These are phyloP conservation scores for Dynastes grantii DNA, from an alignment of 2,888 invertebrate species.

Conservation along the genomic window DNA sequence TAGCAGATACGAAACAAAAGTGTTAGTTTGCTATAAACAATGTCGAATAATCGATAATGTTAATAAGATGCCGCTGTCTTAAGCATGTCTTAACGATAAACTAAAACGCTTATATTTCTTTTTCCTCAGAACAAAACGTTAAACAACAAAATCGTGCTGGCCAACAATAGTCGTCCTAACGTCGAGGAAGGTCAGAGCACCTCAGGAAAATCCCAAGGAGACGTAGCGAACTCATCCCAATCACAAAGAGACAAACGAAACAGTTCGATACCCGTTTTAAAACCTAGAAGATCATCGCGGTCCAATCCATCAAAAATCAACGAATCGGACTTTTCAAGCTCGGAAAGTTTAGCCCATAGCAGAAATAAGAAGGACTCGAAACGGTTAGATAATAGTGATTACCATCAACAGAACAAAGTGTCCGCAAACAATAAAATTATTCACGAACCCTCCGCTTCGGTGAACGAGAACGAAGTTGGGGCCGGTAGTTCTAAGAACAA, in stretches of 20 bases:
- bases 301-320: conserved; percentile 50
- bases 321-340: conserved; percentile 49
- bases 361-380: conserved; percentile 47
- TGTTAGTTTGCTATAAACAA: no score
- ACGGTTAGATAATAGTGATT: conserved; percentile 25
- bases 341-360: conserved; percentile 51
- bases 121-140: conserved; percentile 44
- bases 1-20: no score
- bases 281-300: conserved; percentile 54
- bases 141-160: conserved; percentile 55
- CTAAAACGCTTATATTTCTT: background rate
- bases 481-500: conserved; percentile 39
- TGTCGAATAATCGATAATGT: no score
- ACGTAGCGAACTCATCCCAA: conserved; percentile 56
- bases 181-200: conserved; percentile 54
- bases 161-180: conserved; percentile 52
- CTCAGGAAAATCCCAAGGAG: conserved; percentile 59
- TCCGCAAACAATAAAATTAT: conserved; percentile 24
- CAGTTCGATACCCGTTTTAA: conserved; percentile 51
- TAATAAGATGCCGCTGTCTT: no score
- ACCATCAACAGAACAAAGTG: conserved; percentile 40
- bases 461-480: conserved; percentile 29
- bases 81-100: background rate
- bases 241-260: conserved; percentile 54
- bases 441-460: conserved; percentile 27